These are phyloP conservation scores for Plotosus lineatus DNA, from an alignment of 2,113 vertebrate species.

Conservation along the genomic window DNA sequence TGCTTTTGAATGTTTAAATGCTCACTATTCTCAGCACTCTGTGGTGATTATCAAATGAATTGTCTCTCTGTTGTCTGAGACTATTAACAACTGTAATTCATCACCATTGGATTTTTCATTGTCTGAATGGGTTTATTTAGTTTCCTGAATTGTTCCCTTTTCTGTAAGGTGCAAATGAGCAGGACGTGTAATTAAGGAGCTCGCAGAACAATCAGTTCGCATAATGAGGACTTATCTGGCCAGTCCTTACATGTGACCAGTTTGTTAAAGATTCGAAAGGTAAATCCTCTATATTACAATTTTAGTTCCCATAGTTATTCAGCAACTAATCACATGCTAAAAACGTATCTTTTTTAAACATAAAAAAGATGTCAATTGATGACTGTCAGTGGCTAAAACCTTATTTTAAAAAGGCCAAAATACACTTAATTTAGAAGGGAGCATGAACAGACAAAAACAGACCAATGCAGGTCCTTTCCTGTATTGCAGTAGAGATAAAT, in stretches of 20 bases:
- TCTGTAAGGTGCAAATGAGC: conserved; percentile 25
- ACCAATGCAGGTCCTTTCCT: conserved; percentile 44
- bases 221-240: conserved; percentile 42
- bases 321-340: not conserved
- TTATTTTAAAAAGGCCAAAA: not conserved
- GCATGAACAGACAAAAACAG: conserved; percentile 11
- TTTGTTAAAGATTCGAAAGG: conserved; percentile 36
- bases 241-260: not conserved
- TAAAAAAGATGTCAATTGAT: not conserved
- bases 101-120: conserved; percentile 32
- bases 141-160: conserved; percentile 32
- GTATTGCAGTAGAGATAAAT: conserved; percentile 58
- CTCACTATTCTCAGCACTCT: not conserved
- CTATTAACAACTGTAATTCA: conserved; percentile 24
- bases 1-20: not conserved
- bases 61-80: conserved; percentile 3
- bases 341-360: not conserved
- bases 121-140: conserved; percentile 31
- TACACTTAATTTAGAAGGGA: not conserved
- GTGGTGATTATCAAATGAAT: conserved; percentile 15
- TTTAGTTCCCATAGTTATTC: not conserved
- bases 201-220: conserved; percentile 38
- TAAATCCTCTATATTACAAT: conserved; percentile 12
- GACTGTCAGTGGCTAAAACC: not conserved
- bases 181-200: conserved; percentile 31